phyloP scores from a whole-genome alignment of 1,140 invertebrate species.

The Leptopilina boulardi region DNA sequence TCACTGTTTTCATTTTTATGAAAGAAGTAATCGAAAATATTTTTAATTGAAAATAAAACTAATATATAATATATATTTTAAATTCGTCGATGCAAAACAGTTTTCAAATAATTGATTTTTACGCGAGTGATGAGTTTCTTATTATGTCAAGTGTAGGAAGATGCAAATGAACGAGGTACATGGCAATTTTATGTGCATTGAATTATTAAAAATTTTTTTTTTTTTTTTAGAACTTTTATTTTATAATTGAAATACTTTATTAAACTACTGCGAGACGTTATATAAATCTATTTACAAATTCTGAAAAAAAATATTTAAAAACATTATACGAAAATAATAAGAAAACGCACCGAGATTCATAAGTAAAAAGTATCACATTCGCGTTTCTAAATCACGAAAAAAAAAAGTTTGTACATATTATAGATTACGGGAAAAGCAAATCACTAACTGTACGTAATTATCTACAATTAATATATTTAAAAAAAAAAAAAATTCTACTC shows the following conservation, averaged over 20 bases:
- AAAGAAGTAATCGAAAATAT: background rate
- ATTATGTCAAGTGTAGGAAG: constrained; percentile 49
- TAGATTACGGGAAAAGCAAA: constrained; percentile 2
- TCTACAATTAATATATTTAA: constrained; percentile 11
- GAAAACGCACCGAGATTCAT: constrained; percentile 24
- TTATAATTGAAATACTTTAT: background rate
- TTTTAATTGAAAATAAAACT: too few relatives aligned
- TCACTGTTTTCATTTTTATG: constrained; percentile 33
- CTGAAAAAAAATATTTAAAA: constrained; percentile 25
- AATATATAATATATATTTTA: constrained; percentile 16
- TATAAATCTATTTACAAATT: constrained; percentile 35
- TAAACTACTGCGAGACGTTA: constrained; percentile 3
- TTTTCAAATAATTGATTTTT: constrained; percentile 38
- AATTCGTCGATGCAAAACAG: constrained; percentile 34
- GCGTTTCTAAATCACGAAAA: background rate
- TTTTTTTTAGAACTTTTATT: constrained; percentile 1
- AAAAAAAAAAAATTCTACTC: background rate
- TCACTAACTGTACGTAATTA: constrained; percentile 13
- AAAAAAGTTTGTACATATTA: constrained; percentile 1
- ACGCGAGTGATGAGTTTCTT: constrained; percentile 39
- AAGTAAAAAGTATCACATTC: background rate
- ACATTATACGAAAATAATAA: background rate
- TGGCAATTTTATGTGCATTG: constrained; percentile 14
- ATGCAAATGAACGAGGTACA: constrained; percentile 47
- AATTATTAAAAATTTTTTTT: background rate